phyloP scores from a whole-genome alignment of 1,140 invertebrate genomes.

The Nautilus pompilius region DNA sequence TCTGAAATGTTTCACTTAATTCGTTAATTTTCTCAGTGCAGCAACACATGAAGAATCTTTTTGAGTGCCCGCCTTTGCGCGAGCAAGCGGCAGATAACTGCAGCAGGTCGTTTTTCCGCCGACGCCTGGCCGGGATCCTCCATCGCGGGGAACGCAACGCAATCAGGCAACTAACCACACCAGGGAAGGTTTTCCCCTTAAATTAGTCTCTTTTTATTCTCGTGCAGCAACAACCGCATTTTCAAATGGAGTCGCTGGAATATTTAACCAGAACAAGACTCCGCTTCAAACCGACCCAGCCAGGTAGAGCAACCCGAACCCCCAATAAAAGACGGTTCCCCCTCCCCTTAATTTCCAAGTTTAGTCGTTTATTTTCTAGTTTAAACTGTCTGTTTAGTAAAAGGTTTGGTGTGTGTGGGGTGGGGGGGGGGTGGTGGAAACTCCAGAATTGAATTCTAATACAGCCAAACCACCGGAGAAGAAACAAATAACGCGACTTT shows the following conservation, averaged over 20 bases:
- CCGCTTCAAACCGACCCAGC: no score
- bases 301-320: no score
- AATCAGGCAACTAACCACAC: not conserved
- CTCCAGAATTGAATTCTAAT: not conserved
- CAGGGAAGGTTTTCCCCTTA: not conserved
- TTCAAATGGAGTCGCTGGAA: no score
- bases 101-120: no score
- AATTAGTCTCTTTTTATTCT: not conserved
- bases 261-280: no score
- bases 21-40: conserved; percentile 6
- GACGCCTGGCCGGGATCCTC: no score
- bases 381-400: no score
- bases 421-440: not conserved
- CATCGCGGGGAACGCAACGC: no score
- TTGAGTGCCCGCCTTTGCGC: not conserved
- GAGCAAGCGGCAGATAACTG: no score
- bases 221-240: not conserved
- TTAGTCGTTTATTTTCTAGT: conserved; percentile 2
- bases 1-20: conserved; percentile 4
- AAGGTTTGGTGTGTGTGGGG: no score
- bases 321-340: no score
- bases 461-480: not conserved
- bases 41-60: conserved; percentile 2
- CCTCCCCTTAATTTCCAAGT: conserved; percentile 7
- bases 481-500: not conserved